Evolutionary conservation across 1,140 invertebrate genomes (phyloP).

Genomic region (Elysia chlorotica): DNA sequence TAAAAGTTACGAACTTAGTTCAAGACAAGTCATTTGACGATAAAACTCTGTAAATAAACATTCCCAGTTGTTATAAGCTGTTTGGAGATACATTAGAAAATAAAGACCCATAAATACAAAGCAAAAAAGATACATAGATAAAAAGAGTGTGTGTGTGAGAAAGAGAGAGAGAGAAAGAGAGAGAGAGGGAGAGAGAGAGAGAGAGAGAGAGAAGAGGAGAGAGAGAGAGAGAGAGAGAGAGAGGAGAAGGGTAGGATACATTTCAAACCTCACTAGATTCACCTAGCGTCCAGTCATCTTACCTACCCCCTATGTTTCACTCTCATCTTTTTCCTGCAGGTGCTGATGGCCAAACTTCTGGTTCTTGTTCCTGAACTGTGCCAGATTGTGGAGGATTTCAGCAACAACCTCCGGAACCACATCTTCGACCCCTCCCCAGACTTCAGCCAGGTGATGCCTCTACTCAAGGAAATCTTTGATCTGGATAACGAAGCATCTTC

Average conservation of each 20-base stretch:
- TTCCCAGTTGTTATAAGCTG: no score
- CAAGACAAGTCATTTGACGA: neutral
- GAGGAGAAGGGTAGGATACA: neutral
- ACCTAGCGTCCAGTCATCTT: no score
- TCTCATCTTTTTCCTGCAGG: no score
- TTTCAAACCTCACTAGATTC: neutral
- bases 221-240: no score
- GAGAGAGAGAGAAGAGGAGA: neutral
- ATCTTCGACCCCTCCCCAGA: constrained; percentile 31
- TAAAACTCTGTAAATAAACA: neutral
- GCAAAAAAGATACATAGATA: constrained; percentile 2
- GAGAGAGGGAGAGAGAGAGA: constrained; percentile 10
- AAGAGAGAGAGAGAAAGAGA: no score
- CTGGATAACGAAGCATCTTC: no score
- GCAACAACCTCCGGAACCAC: constrained; percentile 28
- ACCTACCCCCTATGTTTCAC: no score
- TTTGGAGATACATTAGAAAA: neutral
- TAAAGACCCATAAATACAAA: neutral
- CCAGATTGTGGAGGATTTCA: constrained; percentile 42
- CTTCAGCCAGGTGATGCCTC: constrained; percentile 34
- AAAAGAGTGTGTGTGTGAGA: no score
- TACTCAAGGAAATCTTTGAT: constrained; percentile 44
- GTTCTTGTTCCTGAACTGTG: constrained; percentile 38
- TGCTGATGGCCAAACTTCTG: constrained; percentile 40
- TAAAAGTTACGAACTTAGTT: neutral